Evolutionary conservation across 2,113 vertebrate genomes (phyloP).

Genomic region (Carassius gibelio): DNA sequence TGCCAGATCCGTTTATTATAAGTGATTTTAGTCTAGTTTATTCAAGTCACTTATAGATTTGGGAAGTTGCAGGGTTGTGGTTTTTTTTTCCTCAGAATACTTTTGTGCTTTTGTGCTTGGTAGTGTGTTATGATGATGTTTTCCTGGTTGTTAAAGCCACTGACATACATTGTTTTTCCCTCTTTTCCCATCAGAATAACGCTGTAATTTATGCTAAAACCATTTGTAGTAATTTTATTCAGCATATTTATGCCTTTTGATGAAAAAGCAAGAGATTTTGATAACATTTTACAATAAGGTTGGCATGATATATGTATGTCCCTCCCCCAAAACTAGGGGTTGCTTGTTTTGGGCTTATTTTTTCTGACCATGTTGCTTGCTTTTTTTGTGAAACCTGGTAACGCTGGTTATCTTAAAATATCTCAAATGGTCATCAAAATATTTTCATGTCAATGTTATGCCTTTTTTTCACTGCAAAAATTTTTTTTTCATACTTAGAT

Average conservation of each 20-base stretch:
- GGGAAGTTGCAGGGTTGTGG: not conserved
- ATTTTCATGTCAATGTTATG: not conserved
- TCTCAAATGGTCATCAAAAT: not conserved
- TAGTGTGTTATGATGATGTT: too few relatives aligned
- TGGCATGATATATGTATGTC: too few relatives aligned
- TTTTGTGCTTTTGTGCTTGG: not conserved
- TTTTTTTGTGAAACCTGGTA: too few relatives aligned
- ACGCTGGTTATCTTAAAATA: constrained; percentile 53
- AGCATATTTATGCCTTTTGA: not conserved
- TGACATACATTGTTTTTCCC: too few relatives aligned
- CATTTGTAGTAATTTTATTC: not conserved
- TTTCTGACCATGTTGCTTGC: not conserved
- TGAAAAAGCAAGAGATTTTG: too few relatives aligned
- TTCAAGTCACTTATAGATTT: not conserved
- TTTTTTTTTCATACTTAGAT: too few relatives aligned
- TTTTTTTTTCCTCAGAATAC: not conserved
- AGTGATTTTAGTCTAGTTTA: not conserved
- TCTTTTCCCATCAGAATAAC: not conserved
- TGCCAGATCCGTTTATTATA: not conserved
- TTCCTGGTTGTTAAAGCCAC: too few relatives aligned
- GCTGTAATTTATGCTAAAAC: not conserved
- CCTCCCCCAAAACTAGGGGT: not conserved
- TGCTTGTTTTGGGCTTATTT: not conserved
- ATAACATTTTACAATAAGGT: too few relatives aligned
- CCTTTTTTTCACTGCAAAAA: not conserved